Base-by-base conservation (phyloP, 2,113 vertebrate species). In the Pomatostomus ruficeps region DNA sequence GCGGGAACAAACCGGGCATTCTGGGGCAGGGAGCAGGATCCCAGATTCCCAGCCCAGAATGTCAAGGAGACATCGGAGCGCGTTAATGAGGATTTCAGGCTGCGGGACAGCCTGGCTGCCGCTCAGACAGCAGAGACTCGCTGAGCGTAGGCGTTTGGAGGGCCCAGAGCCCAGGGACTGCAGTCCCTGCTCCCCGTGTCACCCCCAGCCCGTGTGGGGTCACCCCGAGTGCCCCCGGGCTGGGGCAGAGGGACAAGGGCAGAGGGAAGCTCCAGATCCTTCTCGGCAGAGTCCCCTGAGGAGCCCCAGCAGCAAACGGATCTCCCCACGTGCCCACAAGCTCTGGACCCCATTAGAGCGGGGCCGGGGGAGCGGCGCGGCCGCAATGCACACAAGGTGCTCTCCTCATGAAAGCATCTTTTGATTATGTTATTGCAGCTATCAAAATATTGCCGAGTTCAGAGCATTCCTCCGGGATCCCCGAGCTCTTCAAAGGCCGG, bases 371-470 rank as follows among this genome's bases (percentile, higher is more conserved):
- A 87, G 87, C 51, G 52, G 63, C 65, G 55, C 2, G 17, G 89
- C 65, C 36, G 14, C 85, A 14, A 10, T 20, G 31, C 83, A 29
- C 92, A 72, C 89, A 22, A 89, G 96, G 94, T 89, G 94, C 95
- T 95, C 89, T 36, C 70, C 35, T 93, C 94, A 85, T 65, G 95
- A 95, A 96, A 95, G 71, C 76, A 6, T 84, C 97, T 94, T 94
- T 85, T 96, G 93, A 91, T 95, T 78, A 22, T 93, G 96, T 89
- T 89, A 94, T 76, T 89, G 85, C 96, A 89, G 94, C 95, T 97
- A 92, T 97, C 96, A 97, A 96, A 97, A 97, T 75, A 97, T 89
- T 66, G 93, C 94, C 33, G 87, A 68, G 94, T 80, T 95, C 82
- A 14, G 67, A 96, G 95, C 89, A 1, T 48, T 92, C 94, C 94